phyloP scores from a whole-genome alignment of 2,797 vertebrate species.

The Percopsis omiscomaycus region DNA sequence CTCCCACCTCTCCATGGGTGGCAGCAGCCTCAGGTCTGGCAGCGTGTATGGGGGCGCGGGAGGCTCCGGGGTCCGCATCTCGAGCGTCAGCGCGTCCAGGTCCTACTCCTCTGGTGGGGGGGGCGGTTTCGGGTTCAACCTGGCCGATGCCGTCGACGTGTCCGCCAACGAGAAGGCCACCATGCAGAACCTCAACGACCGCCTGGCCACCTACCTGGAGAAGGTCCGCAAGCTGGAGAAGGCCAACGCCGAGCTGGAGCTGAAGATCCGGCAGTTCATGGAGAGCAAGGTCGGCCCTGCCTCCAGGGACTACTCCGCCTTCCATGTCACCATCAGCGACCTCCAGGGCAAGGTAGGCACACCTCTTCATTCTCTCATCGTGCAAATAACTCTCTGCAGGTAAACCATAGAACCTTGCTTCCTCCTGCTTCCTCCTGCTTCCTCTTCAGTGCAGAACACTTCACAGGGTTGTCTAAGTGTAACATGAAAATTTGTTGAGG shows the following conservation, averaged over 20 bases:
- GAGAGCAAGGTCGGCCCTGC: conserved; percentile 63
- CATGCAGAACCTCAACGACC: conserved; percentile 91
- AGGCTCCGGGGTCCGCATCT: conserved; percentile 60
- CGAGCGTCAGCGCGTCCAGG: conserved; percentile 19
- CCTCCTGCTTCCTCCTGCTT: neutral
- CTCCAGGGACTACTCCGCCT: conserved; percentile 76
- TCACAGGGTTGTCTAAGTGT: neutral
- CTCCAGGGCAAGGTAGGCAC: conserved; percentile 81
- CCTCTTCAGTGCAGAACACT: neutral
- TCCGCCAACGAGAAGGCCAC: conserved; percentile 73
- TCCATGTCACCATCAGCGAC: conserved; percentile 76
- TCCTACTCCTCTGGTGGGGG: conserved; percentile 31
- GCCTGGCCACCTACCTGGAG: conserved; percentile 86
- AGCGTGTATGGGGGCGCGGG: conserved; percentile 73
- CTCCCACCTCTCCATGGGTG: neutral
- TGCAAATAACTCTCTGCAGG: neutral
- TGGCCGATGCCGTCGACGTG: conserved; percentile 23
- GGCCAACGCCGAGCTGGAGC: conserved; percentile 83
- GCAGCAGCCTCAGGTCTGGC: conserved; percentile 25
- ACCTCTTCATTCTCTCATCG: neutral
- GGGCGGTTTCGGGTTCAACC: conserved; percentile 37
- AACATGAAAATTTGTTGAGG: neutral
- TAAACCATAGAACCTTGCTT: neutral
- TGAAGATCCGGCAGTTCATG: conserved; percentile 83
- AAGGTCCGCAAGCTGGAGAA: conserved; percentile 83